A percentile compares a stretch with the other conserved stretches of the same genome.
Evolutionary conservation across 2,888 invertebrate genomes (phyloP).

Genomic region (Eilema griseolum): DNA sequence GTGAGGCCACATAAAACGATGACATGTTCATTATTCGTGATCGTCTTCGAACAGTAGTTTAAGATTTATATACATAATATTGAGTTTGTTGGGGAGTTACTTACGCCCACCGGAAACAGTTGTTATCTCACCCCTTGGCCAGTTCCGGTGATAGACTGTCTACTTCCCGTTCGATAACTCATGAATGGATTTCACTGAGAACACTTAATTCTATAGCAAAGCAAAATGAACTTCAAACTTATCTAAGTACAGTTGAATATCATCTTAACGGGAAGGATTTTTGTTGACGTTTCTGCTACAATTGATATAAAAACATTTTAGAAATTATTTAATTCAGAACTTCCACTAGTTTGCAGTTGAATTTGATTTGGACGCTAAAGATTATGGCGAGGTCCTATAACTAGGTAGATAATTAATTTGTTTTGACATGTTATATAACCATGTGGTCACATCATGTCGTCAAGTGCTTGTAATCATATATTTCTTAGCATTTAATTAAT

Average conservation of each 20-base stretch:
- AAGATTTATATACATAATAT: neutral
- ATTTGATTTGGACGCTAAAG: neutral
- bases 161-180: constrained; percentile 57
- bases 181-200: constrained; percentile 28
- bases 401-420: neutral
- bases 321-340: too few species aligned
- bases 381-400: neutral
- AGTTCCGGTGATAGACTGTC: constrained; percentile 57
- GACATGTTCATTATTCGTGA: constrained; percentile 4
- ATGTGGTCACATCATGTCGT: constrained; percentile 6
- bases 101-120: constrained; percentile 59
- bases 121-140: constrained; percentile 59
- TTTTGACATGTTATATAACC: constrained; percentile 3
- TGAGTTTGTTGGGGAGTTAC: constrained; percentile 13
- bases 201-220: constrained; percentile 1
- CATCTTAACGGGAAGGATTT: neutral
- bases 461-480: neutral
- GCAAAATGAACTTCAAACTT: neutral
- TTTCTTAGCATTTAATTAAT: neutral
- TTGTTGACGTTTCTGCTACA: neutral
- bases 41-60: constrained; percentile 25
- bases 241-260: neutral
- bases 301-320: too few species aligned
- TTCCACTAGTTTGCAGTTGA: too few species aligned
- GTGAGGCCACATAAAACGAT: neutral